phyloP scores from a whole-genome alignment of 2,888 invertebrate species.

The Xanthorhoe designata region DNA sequence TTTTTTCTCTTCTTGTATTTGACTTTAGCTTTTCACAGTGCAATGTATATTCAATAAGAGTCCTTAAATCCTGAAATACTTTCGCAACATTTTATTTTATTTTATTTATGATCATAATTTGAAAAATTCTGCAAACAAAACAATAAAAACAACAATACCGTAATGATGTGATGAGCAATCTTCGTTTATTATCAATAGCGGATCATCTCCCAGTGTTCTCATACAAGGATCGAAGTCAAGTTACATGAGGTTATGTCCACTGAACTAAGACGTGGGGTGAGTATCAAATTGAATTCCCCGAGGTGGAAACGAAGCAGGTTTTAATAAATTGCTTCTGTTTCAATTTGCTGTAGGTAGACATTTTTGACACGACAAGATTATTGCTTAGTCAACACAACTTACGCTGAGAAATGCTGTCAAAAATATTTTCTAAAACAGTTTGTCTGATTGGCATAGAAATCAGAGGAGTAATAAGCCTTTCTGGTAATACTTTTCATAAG shows the following conservation, averaged over 20 bases:
- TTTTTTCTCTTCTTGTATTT: not conserved
- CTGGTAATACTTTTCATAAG: too few relatives aligned
- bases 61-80: too few relatives aligned
- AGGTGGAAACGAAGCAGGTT: conserved; percentile 15
- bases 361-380: not conserved
- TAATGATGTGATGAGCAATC: conserved; percentile 8
- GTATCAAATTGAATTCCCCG: conserved; percentile 19
- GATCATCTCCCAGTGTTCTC: conserved; percentile 9
- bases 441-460: too few relatives aligned
- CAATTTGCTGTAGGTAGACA: conserved; percentile 6
- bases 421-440: too few relatives aligned
- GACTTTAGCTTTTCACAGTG: too few relatives aligned
- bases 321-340: conserved; percentile 9
- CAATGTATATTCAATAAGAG: too few relatives aligned
- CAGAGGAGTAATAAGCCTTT: too few relatives aligned
- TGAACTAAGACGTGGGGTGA: conserved; percentile 19
- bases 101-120: too few relatives aligned
- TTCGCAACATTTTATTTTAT: too few relatives aligned
- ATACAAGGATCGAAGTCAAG: conserved; percentile 17
- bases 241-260: conserved; percentile 20
- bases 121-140: conserved; percentile 1
- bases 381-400: not conserved
- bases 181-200: conserved; percentile 7
- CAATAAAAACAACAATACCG: not conserved
- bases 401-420: not conserved